Percentiles rank a stretch among this genome's conserved stretches.
Conservation (phyloP, 2,797 vertebrate species). For the Spinus olivaceus region DNA sequence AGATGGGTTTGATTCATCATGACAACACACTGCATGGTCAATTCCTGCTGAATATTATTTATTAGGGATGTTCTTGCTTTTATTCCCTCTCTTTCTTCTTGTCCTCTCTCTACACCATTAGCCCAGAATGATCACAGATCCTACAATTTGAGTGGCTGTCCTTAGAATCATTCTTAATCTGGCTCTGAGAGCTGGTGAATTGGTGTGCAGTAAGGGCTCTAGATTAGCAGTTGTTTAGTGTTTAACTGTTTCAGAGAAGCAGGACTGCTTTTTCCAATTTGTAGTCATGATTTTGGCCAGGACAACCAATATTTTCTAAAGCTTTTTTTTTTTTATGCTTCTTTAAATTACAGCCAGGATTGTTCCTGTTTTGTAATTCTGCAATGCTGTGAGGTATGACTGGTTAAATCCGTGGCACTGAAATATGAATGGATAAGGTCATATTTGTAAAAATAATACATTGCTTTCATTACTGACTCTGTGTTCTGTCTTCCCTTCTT, state of each 20-base stretch:
- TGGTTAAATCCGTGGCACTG: neutral
- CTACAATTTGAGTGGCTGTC: neutral
- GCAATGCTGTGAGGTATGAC: neutral
- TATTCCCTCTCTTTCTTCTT: neutral
- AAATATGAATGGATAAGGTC: neutral
- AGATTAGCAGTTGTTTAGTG: neutral
- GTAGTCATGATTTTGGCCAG: neutral
- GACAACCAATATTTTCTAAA: neutral
- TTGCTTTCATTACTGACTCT: neutral
- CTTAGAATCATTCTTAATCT: neutral
- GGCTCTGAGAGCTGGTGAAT: neutral
- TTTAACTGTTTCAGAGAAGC: neutral
- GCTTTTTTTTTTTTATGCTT: neutral
- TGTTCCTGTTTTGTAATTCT: neutral
- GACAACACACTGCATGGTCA: neutral
- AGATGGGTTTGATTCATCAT: neutral
- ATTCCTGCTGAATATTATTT: neutral
- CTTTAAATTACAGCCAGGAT: neutral
- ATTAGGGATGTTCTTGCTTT: neutral
- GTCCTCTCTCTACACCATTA: neutral
- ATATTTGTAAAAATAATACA: neutral
- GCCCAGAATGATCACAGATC: neutral
- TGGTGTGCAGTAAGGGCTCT: neutral
- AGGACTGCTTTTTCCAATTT: neutral
- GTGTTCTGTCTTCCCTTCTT: neutral